Conservation (phyloP, 1,140 invertebrate genomes). For the Onthophagus taurus region DNA sequence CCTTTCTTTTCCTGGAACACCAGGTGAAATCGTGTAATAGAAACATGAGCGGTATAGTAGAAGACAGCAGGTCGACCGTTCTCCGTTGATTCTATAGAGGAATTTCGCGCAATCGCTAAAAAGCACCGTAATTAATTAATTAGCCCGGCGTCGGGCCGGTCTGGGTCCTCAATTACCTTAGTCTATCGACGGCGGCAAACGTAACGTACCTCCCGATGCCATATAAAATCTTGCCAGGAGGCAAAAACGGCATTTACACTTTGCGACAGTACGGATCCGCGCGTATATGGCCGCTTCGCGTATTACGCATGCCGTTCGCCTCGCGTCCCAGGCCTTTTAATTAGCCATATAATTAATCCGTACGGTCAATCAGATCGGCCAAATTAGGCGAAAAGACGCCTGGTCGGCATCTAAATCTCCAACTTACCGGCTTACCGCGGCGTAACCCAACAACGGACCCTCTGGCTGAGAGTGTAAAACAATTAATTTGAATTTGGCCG, state of each 20-base stretch:
- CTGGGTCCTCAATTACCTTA: too few species aligned
- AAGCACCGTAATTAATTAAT: too few species aligned
- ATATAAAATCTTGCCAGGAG: constrained; percentile 18
- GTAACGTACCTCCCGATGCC: constrained; percentile 15
- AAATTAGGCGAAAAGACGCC: constrained; percentile 18
- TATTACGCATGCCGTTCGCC: constrained; percentile 5
- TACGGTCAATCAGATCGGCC: constrained; percentile 26
- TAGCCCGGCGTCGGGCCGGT: too few species aligned
- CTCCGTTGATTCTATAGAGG: too few species aligned
- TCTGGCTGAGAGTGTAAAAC: constrained; percentile 13
- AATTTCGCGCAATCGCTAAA: too few species aligned
- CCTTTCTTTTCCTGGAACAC: too few species aligned
- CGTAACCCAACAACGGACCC: neutral
- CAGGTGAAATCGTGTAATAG: too few species aligned
- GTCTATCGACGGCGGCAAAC: too few species aligned
- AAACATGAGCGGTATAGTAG: too few species aligned
- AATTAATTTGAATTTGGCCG: too few species aligned
- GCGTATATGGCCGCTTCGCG: constrained; percentile 15
- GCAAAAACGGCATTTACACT: constrained; percentile 28
- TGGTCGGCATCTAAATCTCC: constrained; percentile 6
- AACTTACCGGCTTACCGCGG: neutral
- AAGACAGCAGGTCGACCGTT: too few species aligned
- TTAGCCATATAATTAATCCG: constrained; percentile 25
- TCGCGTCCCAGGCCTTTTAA: constrained; percentile 21
- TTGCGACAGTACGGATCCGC: constrained; percentile 19